Conservation (phyloP, 1,140 invertebrate species). For the Mycetomoellerius zeteki region DNA sequence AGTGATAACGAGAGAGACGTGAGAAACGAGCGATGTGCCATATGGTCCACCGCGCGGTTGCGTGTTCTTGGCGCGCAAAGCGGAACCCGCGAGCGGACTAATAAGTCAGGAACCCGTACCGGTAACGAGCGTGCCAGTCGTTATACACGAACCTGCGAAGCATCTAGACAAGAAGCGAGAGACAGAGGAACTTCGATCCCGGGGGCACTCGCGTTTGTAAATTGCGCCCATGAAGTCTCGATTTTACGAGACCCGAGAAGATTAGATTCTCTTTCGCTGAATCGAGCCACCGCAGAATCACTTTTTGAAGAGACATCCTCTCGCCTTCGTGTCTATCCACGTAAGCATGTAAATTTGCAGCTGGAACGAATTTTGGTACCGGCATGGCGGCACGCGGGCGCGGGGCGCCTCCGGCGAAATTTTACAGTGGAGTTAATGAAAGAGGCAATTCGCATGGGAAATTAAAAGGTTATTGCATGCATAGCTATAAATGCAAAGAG, state of each 20-base stretch:
- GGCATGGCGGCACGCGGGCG: not conserved
- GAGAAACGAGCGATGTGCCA: conserved; percentile 62
- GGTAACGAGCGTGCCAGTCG: conserved; percentile 57
- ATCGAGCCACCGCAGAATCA: conserved; percentile 54
- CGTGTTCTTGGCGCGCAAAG: conserved; percentile 53
- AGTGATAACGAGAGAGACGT: conserved; percentile 54
- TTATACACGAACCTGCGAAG: conserved; percentile 42
- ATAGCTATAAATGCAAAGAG: conserved; percentile 29
- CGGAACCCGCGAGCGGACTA: conserved; percentile 60
- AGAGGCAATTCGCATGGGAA: conserved; percentile 34
- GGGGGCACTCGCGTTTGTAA: conserved; percentile 36
- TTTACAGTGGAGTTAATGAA: conserved; percentile 52
- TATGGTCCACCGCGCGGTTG: conserved; percentile 61
- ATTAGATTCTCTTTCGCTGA: conserved; percentile 53
- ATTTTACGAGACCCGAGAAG: conserved; percentile 54
- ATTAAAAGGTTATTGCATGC: conserved; percentile 54
- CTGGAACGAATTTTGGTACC: conserved; percentile 19
- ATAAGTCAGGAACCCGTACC: conserved; percentile 59
- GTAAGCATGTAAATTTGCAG: conserved; percentile 10
- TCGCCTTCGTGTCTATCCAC: conserved; percentile 56
- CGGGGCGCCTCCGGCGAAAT: conserved; percentile 17
- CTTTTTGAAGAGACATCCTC: conserved; percentile 52
- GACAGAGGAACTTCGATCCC: conserved; percentile 30
- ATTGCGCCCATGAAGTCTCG: conserved; percentile 37
- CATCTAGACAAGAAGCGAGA: conserved; percentile 3